Evolutionary conservation across 35 echinoderm and acorn worm species (phyloP).

Genomic region (Patiria miniata): DNA sequence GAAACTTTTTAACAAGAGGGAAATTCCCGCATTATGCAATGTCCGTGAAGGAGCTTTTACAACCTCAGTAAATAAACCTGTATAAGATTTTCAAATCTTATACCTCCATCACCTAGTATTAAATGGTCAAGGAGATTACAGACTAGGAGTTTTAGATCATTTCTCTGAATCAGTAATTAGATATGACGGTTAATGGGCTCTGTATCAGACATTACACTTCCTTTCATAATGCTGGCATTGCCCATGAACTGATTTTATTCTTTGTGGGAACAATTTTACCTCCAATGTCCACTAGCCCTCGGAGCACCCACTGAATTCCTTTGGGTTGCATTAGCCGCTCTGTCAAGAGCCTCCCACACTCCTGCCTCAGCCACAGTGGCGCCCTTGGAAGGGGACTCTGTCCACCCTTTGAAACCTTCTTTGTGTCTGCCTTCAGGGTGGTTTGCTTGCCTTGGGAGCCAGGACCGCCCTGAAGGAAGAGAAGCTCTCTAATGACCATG

Average conservation of each 20-base stretch:
- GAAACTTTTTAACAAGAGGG: too few species aligned
- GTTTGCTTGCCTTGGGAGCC: neutral
- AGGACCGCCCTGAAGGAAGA: conserved; percentile 85
- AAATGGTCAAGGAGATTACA: too few species aligned
- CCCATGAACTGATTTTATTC: neutral
- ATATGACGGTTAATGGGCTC: too few species aligned
- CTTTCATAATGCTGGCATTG: too few species aligned
- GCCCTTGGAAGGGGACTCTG: conserved; percentile 64
- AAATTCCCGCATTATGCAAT: too few species aligned
- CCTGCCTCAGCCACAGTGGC: conserved; percentile 70
- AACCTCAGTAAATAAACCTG: too few species aligned
- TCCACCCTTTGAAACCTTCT: neutral
- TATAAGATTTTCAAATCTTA: too few species aligned
- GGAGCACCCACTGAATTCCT: conserved; percentile 71
- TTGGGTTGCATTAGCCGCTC: conserved; percentile 69
- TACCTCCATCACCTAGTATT: too few species aligned
- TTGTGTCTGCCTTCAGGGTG: neutral
- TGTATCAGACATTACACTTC: neutral
- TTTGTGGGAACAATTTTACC: conserved; percentile 46
- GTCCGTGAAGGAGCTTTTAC: too few species aligned
- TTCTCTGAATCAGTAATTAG: too few species aligned
- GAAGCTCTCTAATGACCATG: conserved; percentile 74
- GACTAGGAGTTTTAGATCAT: too few species aligned
- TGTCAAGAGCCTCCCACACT: conserved; percentile 72
- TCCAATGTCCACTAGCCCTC: conserved; percentile 71